Base-by-base conservation (phyloP, 2,888 invertebrate species). In the Hydriomena furcata region DNA sequence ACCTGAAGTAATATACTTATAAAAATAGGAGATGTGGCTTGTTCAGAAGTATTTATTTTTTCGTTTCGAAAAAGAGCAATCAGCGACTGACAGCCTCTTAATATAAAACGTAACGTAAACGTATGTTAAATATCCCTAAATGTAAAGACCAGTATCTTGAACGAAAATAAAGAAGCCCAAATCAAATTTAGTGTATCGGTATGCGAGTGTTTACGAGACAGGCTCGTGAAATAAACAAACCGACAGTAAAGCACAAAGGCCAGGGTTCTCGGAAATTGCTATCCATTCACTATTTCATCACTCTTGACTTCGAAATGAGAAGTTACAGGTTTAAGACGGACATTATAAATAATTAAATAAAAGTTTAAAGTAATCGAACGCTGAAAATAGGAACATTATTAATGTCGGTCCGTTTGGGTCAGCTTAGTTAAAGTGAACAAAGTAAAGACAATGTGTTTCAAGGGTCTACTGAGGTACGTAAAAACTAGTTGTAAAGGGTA, bases 181-280 rank as follows among this genome's bases (percentile, higher is more conserved):
- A 79, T 82, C 77, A 79, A 84, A 83, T 83, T 84, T 81, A 82
- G 82, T 82, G 71, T 80, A 82, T 84, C 78, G 80, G 79, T 70
- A 74, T 76, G 79, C 65, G 76, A 82, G 79, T 85, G 83, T 86
- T 86, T 86, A 87, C 82, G 87, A 87, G 81, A 66, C 81, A 73
- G 72, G 73, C 79, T 75, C 78, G 74, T 71, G 78, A 82, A 84
- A 85, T 86, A 85, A 87, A 86, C 84, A 84, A 82, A 82, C 84
- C 79, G 78, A 73, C 74, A 75, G 75, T 82, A 79, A 79, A 83
- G 76, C 74, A 80, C 78, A 82, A 82, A 82, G 78, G 76, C 77
- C 75, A 73, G 74, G 76, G 74, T 78, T 76, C 76, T 68, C 68
- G 71, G 70, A 80, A 84, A 82, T 74, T 73, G 72, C 72, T 69